Evolutionary conservation across 2,797 vertebrate genomes (phyloP).

Genomic region (Falco novaeseelandiae): DNA sequence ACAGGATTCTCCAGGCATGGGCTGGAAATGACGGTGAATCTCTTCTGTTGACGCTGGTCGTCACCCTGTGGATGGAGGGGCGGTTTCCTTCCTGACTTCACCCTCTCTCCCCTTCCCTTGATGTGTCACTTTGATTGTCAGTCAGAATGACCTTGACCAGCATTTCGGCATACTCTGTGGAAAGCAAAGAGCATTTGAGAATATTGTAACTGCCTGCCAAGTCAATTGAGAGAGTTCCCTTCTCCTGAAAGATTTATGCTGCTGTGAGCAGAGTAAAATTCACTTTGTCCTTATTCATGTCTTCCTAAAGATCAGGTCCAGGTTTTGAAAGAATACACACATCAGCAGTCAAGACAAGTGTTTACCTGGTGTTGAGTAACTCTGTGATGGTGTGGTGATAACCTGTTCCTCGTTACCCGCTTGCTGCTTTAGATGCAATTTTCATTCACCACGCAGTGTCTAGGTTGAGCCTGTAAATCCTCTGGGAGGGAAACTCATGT

Average conservation of each 20-base stretch:
- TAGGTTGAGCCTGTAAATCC: not conserved
- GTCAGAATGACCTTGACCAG: not conserved
- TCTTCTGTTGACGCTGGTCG: not conserved
- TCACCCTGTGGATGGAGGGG: not conserved
- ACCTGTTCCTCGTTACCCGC: not conserved
- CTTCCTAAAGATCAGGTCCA: not conserved
- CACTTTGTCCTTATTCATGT: not conserved
- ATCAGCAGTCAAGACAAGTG: not conserved
- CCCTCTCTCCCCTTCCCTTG: not conserved
- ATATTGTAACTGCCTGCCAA: not conserved
- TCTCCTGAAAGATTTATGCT: not conserved
- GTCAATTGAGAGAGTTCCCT: not conserved
- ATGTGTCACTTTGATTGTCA: not conserved
- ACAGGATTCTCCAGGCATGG: not conserved
- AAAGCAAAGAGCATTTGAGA: accelerated
- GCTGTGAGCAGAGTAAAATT: not conserved
- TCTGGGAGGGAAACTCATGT: not conserved
- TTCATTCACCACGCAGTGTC: accelerated
- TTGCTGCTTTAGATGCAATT: not conserved
- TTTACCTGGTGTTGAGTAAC: not conserved
- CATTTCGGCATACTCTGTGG: not conserved
- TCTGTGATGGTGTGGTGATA: not conserved
- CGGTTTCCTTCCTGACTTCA: not conserved
- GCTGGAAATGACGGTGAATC: not conserved
- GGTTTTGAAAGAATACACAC: not conserved